These are phyloP conservation scores for Acromyrmex echinatior DNA, from an alignment of 1,140 invertebrate genomes.

Conservation along the genomic window DNA sequence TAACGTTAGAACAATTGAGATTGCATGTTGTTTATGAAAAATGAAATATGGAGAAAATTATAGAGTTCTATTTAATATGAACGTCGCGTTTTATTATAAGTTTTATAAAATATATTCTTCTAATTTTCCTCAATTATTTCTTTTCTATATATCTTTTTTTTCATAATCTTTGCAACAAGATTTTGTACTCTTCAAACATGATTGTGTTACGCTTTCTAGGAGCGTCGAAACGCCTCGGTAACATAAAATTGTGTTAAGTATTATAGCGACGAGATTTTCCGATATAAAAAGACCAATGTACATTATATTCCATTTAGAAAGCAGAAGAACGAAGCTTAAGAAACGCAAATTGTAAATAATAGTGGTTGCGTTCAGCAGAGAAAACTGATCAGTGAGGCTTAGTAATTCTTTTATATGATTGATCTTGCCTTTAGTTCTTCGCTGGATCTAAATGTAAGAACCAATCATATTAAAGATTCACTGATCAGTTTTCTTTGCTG, in stretches of 20 bases:
- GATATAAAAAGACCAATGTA: constrained; percentile 8
- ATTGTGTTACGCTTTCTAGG: neutral
- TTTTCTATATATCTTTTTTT: neutral
- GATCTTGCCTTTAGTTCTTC: no score
- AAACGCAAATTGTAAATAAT: neutral
- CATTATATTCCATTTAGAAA: constrained; percentile 25
- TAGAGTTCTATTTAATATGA: neutral
- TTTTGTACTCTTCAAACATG: constrained; percentile 11
- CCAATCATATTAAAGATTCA: no score
- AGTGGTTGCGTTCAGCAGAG: no score
- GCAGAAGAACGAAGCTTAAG: neutral
- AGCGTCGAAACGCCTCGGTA: neutral
- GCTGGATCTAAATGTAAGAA: no score
- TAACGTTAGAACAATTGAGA: neutral
- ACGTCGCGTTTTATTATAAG: neutral
- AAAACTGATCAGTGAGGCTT: no score
- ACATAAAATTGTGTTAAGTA: neutral
- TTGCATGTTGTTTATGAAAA: neutral
- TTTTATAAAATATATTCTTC: neutral
- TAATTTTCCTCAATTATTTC: neutral
- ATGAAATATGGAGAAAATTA: neutral
- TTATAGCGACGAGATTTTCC: constrained; percentile 1
- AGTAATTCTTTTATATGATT: no score
- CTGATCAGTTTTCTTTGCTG: no score
- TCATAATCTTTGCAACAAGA: neutral